phyloP scores from a whole-genome alignment of 2,888 invertebrate species.

The Malacosoma neustria region DNA sequence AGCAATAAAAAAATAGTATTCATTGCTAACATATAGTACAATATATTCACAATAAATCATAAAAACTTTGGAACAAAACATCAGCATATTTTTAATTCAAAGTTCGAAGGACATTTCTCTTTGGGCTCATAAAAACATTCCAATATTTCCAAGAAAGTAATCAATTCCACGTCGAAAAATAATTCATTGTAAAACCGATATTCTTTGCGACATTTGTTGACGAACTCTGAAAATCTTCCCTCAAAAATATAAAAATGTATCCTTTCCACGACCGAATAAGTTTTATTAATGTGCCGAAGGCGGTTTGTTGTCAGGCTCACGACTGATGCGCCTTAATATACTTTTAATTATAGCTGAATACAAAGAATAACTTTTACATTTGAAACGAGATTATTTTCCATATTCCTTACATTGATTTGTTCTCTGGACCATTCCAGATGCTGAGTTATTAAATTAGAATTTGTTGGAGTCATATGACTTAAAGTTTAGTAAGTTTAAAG shows the following conservation, averaged over 20 bases:
- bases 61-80: background rate
- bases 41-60: too few species aligned
- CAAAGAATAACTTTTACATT: too few species aligned
- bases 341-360: background rate
- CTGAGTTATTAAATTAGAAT: too few species aligned
- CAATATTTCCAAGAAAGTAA: slow-evolving; percentile 15
- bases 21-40: too few species aligned
- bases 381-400: too few species aligned
- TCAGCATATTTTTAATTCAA: background rate
- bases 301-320: background rate
- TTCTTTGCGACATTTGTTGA: slow-evolving; percentile 3
- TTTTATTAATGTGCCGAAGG: background rate
- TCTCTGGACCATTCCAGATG: too few species aligned
- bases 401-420: too few species aligned
- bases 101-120: background rate
- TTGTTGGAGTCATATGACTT: too few species aligned
- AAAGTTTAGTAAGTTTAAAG: too few species aligned
- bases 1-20: too few species aligned
- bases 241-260: slow-evolving; percentile 2
- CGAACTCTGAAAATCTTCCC: slow-evolving; percentile 2
- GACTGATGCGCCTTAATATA: background rate
- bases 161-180: slow-evolving; percentile 17
- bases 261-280: background rate
- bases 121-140: slow-evolving; percentile 10
- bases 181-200: slow-evolving; percentile 14